Conservation (phyloP, 2,888 invertebrate genomes). For the Athalia circularis region DNA sequence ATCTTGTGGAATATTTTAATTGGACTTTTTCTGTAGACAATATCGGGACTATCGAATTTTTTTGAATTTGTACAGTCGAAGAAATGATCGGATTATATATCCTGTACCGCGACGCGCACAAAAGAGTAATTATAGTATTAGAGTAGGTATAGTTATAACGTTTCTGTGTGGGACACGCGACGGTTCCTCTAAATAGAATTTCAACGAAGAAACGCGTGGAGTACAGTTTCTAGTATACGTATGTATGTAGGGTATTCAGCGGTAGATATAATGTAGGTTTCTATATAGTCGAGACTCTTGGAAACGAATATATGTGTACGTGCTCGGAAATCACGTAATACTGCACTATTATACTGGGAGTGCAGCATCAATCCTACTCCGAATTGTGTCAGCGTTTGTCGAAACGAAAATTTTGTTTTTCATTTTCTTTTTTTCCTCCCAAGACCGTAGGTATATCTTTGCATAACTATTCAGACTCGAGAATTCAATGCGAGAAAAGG, state of each 20-base stretch:
- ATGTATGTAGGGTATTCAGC: neutral
- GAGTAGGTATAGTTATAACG: neutral
- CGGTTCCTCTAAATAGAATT: constrained; percentile 33
- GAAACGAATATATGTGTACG: neutral
- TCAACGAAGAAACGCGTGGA: constrained; percentile 12
- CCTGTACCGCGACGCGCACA: neutral
- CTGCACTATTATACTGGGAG: neutral
- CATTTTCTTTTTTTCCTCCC: too few species aligned
- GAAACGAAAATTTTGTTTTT: too few species aligned
- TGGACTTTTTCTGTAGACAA: too few species aligned
- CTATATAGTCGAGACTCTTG: neutral
- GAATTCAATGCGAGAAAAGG: too few species aligned
- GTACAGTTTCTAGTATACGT: too few species aligned
- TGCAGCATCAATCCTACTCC: neutral
- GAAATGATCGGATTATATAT: constrained; percentile 15
- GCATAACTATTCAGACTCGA: too few species aligned
- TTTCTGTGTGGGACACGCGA: constrained; percentile 6
- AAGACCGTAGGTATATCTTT: too few species aligned
- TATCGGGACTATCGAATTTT: too few species aligned
- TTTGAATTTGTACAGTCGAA: neutral
- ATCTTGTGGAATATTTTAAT: too few species aligned
- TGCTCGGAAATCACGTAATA: neutral
- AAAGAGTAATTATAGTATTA: constrained; percentile 38
- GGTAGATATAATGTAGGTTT: too few species aligned
- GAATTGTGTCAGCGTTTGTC: neutral